Evolutionary conservation across 1,140 invertebrate genomes (phyloP).

Genomic region (Pseudomyrmex flavicornis): DNA sequence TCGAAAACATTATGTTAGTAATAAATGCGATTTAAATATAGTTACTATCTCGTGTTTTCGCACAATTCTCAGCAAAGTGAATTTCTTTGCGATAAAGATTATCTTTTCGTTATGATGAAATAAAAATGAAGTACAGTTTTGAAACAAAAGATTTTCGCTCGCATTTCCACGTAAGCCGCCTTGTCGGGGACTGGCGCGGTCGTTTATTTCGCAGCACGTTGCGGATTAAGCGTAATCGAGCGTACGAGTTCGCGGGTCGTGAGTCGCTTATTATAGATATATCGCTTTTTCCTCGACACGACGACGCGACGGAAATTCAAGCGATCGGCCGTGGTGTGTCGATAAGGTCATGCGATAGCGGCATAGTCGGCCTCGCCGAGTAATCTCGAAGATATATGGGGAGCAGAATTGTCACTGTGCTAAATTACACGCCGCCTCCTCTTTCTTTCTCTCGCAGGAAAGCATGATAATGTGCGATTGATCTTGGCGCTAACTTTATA

Average conservation of each 20-base stretch:
- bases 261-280: slow-evolving; percentile 54
- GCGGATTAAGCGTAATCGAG: slow-evolving; percentile 53
- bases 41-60: neutral
- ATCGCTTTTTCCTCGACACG: slow-evolving; percentile 24
- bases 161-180: slow-evolving; percentile 6
- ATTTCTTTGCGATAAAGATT: no score
- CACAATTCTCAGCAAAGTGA: no score
- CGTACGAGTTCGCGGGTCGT: slow-evolving; percentile 37
- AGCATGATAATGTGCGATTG: neutral
- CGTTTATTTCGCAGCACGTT: slow-evolving; percentile 34
- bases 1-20: neutral
- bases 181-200: neutral
- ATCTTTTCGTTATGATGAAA: no score
- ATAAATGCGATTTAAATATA: slow-evolving; percentile 22
- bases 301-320: slow-evolving; percentile 7
- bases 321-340: slow-evolving; percentile 41
- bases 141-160: slow-evolving; percentile 8
- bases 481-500: slow-evolving; percentile 17
- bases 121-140: no score
- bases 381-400: slow-evolving; percentile 58
- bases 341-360: slow-evolving; percentile 64
- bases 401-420: slow-evolving; percentile 8
- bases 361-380: neutral
- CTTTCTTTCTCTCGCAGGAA: neutral
- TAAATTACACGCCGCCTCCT: slow-evolving; percentile 33